Conservation (phyloP, 2,888 invertebrate species). For the Scaptomyza polygonia region DNA sequence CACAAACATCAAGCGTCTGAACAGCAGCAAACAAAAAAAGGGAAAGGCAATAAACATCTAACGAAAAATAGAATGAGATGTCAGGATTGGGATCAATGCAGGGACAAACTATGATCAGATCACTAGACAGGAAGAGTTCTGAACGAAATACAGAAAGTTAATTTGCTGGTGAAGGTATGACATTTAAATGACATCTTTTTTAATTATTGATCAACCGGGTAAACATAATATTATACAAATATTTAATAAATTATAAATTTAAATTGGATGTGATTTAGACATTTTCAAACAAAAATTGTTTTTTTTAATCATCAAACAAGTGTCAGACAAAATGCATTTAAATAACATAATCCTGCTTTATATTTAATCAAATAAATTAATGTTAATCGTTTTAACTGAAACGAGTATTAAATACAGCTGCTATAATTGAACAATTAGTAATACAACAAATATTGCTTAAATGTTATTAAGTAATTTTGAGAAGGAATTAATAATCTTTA, state of each 20-base stretch:
- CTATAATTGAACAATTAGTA: no score
- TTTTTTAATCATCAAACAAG: no score
- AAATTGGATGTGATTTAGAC: no score
- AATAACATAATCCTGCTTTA: no score
- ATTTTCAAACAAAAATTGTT: no score
- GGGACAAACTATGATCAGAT: constrained; percentile 7
- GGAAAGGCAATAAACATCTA: constrained; percentile 13
- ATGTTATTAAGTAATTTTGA: no score
- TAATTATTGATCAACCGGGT: background rate
- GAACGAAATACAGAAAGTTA: background rate
- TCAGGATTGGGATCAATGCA: constrained; percentile 6
- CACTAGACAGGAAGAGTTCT: background rate
- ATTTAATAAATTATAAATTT: background rate
- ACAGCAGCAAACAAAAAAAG: constrained; percentile 8
- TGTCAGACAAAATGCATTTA: background rate
- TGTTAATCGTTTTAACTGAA: no score
- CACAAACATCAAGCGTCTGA: constrained; percentile 16
- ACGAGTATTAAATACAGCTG: no score
- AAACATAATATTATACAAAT: background rate
- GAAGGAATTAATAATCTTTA: no score
- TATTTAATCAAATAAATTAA: no score
- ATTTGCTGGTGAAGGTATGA: background rate
- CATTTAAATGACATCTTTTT: background rate
- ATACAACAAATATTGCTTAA: no score
- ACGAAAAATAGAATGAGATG: constrained; percentile 9